These are phyloP conservation scores for Ailuropoda melanoleuca DNA, from an alignment of 2,113 vertebrate genomes.

Conservation along the genomic window DNA sequence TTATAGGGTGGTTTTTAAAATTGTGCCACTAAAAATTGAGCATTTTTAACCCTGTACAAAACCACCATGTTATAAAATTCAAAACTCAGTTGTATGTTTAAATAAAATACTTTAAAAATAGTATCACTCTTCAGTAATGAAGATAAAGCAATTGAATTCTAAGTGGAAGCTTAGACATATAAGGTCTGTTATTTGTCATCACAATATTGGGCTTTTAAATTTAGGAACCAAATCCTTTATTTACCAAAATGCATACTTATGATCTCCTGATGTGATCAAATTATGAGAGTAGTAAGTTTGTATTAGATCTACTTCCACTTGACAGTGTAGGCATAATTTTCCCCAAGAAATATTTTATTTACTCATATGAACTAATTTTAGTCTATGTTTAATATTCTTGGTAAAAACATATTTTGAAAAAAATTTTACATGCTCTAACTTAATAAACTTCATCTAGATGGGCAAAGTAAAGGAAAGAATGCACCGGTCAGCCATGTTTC, in stretches of 20 bases:
- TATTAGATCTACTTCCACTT: background rate
- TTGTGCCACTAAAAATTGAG: background rate
- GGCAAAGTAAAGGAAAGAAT: background rate
- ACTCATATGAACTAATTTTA: background rate
- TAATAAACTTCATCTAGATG: background rate
- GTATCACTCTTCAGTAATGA: background rate
- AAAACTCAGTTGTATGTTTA: background rate
- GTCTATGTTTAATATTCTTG: background rate
- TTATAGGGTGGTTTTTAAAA: background rate
- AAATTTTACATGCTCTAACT: background rate
- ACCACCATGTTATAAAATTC: background rate
- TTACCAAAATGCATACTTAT: background rate
- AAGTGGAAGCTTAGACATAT: background rate
- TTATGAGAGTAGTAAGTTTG: background rate
- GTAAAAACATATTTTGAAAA: conserved; percentile 1
- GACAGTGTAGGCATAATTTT: background rate
- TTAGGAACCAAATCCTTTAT: conserved; percentile 16
- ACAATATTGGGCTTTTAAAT: background rate
- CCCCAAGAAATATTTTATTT: background rate
- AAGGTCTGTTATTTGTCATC: conserved; percentile 24
- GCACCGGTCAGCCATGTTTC: background rate
- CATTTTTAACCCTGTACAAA: conserved; percentile 5
- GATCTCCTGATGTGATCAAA: background rate
- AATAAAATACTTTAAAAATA: conserved; percentile 30
- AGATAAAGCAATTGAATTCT: conserved; percentile 24